Evolutionary conservation across 2,797 vertebrate genomes (phyloP), one percentile per base, ranked within the genome.

Genomic region (Semotilus atromaculatus): DNA sequence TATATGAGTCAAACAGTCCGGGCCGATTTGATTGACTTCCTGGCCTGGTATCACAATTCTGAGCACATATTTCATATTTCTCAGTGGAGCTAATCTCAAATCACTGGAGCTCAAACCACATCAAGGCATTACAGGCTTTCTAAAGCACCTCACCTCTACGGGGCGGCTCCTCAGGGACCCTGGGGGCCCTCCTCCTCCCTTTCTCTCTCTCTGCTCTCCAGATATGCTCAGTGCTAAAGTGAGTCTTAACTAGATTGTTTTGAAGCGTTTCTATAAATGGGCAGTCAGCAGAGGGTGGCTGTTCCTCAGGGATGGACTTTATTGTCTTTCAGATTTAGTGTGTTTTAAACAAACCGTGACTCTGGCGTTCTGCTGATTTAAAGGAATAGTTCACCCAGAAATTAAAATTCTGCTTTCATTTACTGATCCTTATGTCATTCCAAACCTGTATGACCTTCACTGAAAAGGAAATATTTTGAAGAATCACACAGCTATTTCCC

Each of bases 231-330:
- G 79, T 55, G 85, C 83, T 89, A 86, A 86, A 88, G 86, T 89
- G 89, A 88, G 87, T 83, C 68, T 84, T 88, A 89, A 89, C 89
- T 82, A 85, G 86, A 89, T 87, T 86, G 87, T 88, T 88, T 80
- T 67, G 82, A 87, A 79, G 83, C 80, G 73, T 87, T 89, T 87
- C 83, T 89, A 79, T 88, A 84, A 85, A 89, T 84, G 82, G 86
- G 87, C 72, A 85, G 75, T 85, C 75, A 79, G 74, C 77, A 86
- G 66, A 70, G 78, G 66, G 78, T 71, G 78, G 76, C 83, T 79
- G 67, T 79, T 85, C 83, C 83, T 79, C 38, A 1, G 83, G 83
- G 83, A 85, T 79, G 75, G 66, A 55, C 83, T 62, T 79, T 79
- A 85, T 80, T 79, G 75, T 80, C 75, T 80, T 85, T 85, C 76